Evolutionary conservation across 2,797 vertebrate genomes (phyloP).

Genomic region (Pelodytes ibericus): DNA sequence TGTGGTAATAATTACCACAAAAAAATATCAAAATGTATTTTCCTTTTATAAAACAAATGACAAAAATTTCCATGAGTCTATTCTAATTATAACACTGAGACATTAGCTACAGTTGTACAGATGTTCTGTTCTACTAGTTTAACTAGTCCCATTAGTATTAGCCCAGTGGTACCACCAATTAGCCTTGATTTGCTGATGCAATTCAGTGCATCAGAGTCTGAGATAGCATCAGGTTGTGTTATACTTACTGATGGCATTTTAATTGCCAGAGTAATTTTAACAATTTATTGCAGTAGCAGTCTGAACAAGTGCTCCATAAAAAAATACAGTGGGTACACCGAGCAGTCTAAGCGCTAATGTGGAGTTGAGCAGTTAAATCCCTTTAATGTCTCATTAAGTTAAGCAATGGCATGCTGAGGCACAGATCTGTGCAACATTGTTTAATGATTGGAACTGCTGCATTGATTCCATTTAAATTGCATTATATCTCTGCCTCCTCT

Average conservation of each 20-base stretch:
- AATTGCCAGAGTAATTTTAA: conserved; percentile 10
- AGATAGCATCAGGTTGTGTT: not conserved
- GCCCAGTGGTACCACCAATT: not conserved
- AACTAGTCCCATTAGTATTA: not conserved
- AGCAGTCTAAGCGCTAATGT: conserved; percentile 4
- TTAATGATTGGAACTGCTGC: conserved; percentile 21
- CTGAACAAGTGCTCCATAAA: conserved; percentile 1
- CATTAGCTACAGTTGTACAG: not conserved
- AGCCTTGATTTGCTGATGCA: not conserved
- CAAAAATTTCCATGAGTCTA: too few species aligned
- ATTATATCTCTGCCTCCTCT: conserved; percentile 25
- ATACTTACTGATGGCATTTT: conserved; percentile 20
- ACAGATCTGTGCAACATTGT: conserved; percentile 12
- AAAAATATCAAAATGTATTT: too few species aligned
- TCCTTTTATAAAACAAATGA: too few species aligned
- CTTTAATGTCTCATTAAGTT: conserved; percentile 44
- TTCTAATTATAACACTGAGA: too few species aligned
- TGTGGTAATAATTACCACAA: too few species aligned
- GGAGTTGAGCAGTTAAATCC: conserved; percentile 22
- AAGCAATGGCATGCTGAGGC: conserved; percentile 9
- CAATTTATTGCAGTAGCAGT: conserved; percentile 21
- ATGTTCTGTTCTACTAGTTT: not conserved
- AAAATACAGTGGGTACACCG: conserved; percentile 6
- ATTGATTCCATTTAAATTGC: conserved; percentile 29
- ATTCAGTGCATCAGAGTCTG: not conserved